Conservation (phyloP, 2,797 vertebrate genomes). For the Hoplostethus mediterraneus region DNA sequence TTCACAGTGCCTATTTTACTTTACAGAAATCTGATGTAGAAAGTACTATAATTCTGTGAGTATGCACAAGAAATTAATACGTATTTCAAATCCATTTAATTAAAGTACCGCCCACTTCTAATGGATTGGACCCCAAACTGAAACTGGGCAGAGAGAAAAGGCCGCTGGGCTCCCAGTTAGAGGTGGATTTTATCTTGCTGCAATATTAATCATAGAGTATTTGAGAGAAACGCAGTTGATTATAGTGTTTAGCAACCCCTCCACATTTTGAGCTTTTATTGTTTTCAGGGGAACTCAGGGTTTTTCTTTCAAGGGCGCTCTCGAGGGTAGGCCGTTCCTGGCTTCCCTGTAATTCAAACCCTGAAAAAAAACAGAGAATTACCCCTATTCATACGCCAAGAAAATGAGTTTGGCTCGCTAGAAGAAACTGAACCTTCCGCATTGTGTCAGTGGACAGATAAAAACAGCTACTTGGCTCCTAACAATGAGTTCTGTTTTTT, state of each 20-base stretch:
- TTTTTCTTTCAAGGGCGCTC: too few relatives aligned
- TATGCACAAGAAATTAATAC: too few relatives aligned
- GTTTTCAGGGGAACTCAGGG: too few relatives aligned
- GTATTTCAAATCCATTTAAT: too few relatives aligned
- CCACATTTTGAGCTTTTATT: too few relatives aligned
- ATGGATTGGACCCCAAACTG: slow-evolving; percentile 13
- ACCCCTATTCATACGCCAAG: neutral
- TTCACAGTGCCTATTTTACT: too few relatives aligned
- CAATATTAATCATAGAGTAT: slow-evolving; percentile 26
- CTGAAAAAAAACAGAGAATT: slow-evolving; percentile 13
- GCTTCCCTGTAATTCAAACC: slow-evolving; percentile 41
- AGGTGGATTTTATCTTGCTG: neutral
- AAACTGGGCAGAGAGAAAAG: neutral
- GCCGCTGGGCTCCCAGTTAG: slow-evolving; percentile 13
- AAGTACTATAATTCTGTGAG: too few relatives aligned
- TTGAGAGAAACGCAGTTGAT: slow-evolving; percentile 40
- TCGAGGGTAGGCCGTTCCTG: neutral
- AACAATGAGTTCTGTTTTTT: too few relatives aligned
- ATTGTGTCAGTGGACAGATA: too few relatives aligned
- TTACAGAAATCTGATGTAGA: too few relatives aligned
- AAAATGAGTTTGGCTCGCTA: slow-evolving; percentile 28
- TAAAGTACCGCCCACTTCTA: neutral
- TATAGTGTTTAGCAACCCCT: slow-evolving; percentile 23
- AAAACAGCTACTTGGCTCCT: too few relatives aligned
- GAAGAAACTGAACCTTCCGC: neutral